These are phyloP conservation scores for Cosmopolites sordidus DNA, from an alignment of 2,888 invertebrate genomes.

Conservation along the genomic window DNA sequence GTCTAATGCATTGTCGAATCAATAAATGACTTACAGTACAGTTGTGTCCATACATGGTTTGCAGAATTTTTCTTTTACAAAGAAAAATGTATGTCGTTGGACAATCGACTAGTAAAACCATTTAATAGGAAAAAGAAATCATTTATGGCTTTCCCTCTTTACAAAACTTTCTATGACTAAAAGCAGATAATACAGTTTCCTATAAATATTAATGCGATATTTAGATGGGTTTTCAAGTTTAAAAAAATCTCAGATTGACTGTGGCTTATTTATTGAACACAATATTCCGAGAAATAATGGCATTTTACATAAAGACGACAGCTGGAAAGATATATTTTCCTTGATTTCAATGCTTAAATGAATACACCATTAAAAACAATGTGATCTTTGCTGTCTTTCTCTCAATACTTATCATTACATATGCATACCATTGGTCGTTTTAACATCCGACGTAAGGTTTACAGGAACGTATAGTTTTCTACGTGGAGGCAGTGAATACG, in stretches of 20 bases:
- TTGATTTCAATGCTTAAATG: slow-evolving; percentile 21
- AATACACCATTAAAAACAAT: slow-evolving; percentile 20
- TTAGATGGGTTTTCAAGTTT: slow-evolving; percentile 8
- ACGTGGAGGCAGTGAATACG: no score
- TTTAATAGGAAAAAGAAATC: slow-evolving; percentile 17
- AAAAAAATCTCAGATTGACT: slow-evolving; percentile 1
- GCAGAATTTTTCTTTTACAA: neutral
- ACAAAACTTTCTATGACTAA: slow-evolving; percentile 18
- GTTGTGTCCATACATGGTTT: neutral
- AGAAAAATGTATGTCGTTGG: neutral
- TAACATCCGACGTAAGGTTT: neutral
- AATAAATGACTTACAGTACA: no score
- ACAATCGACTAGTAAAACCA: slow-evolving; percentile 10
- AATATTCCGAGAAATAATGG: slow-evolving; percentile 12
- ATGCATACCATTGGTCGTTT: slow-evolving; percentile 13
- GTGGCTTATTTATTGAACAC: slow-evolving; percentile 8
- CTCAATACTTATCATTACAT: slow-evolving; percentile 10
- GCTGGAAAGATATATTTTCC: slow-evolving; percentile 15
- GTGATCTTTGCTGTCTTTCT: slow-evolving; percentile 14
- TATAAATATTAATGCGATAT: slow-evolving; percentile 18
- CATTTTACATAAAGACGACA: slow-evolving; percentile 14
- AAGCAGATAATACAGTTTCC: slow-evolving; percentile 14
- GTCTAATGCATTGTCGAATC: no score
- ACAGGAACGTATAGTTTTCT: no score
- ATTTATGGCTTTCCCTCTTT: slow-evolving; percentile 17